A percentile compares a stretch with the other conserved stretches of the same genome.
phyloP scores from a whole-genome alignment of 2,888 invertebrate genomes.

The Agrochola litura region DNA sequence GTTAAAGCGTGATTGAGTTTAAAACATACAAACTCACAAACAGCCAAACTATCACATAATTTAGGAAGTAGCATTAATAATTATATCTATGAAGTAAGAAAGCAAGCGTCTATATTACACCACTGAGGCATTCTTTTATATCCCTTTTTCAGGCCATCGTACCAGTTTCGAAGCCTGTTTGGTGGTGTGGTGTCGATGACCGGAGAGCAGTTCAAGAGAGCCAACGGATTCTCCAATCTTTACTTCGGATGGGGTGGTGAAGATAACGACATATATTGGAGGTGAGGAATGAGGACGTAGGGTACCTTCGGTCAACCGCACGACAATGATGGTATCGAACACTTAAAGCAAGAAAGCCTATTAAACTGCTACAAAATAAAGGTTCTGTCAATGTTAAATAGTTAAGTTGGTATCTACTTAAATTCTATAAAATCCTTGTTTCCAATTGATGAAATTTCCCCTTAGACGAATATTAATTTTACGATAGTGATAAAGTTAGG shows the following conservation, averaged over 20 bases:
- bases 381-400: background rate
- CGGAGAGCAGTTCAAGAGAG: constrained; percentile 93
- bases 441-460: background rate
- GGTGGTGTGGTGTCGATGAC: constrained; percentile 97
- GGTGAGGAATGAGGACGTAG: constrained; percentile 76
- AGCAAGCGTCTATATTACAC: background rate
- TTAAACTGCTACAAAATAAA: background rate
- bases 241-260: constrained; percentile 99
- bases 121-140: no score
- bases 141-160: constrained; percentile 91
- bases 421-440: background rate
- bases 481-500: no score
- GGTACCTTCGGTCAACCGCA: background rate
- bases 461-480: no score
- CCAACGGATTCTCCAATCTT: constrained; percentile 97
- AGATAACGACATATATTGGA: constrained; percentile 97
- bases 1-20: background rate
- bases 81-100: background rate
- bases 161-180: constrained; percentile 93
- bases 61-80: background rate
- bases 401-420: background rate
- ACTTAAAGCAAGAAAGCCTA: no score
- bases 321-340: background rate
- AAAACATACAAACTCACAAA: background rate
- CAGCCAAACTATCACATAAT: no score